phyloP scores from a whole-genome alignment of 1,140 invertebrate species.

The Zaprionus capensis region DNA sequence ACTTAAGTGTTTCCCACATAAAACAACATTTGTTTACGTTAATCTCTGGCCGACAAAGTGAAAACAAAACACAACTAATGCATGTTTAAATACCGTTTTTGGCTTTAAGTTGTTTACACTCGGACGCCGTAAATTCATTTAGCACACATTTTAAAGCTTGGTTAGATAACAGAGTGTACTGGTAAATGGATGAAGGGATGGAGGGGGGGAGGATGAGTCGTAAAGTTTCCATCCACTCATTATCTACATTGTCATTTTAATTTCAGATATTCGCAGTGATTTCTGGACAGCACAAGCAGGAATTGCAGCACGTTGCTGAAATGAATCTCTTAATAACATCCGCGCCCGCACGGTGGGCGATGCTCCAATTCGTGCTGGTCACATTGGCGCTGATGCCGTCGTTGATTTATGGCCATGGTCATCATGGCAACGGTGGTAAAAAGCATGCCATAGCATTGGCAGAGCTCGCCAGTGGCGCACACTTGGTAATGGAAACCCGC shows the following conservation, averaged over 20 bases:
- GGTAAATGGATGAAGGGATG: background rate
- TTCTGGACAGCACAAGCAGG: conserved; percentile 9
- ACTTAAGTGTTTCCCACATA: conserved; percentile 1
- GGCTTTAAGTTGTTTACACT: conserved; percentile 1
- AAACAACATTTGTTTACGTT: conserved; percentile 7
- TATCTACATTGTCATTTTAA: conserved; percentile 32
- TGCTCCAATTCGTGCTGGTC: conserved; percentile 43
- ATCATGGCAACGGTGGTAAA: conserved; percentile 32
- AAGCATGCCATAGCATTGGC: conserved; percentile 19
- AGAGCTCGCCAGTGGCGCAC: conserved; percentile 42
- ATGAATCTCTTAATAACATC: conserved; percentile 55
- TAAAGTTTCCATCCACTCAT: conserved; percentile 17
- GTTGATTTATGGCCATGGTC: conserved; percentile 51
- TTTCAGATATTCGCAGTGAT: conserved; percentile 27
- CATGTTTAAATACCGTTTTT: conserved; percentile 4
- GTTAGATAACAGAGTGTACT: background rate
- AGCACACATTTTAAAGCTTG: conserved; percentile 18
- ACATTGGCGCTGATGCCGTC: conserved; percentile 47
- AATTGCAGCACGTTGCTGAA: conserved; percentile 9
- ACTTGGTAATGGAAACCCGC: conserved; percentile 55
- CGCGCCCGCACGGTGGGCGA: conserved; percentile 15
- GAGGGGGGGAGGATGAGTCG: background rate
- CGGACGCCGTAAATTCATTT: conserved; percentile 11
- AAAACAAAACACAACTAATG: background rate
- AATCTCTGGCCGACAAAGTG: background rate